Evolutionary conservation across 2,888 invertebrate species (phyloP).

Genomic region (Lamproptera curius): DNA sequence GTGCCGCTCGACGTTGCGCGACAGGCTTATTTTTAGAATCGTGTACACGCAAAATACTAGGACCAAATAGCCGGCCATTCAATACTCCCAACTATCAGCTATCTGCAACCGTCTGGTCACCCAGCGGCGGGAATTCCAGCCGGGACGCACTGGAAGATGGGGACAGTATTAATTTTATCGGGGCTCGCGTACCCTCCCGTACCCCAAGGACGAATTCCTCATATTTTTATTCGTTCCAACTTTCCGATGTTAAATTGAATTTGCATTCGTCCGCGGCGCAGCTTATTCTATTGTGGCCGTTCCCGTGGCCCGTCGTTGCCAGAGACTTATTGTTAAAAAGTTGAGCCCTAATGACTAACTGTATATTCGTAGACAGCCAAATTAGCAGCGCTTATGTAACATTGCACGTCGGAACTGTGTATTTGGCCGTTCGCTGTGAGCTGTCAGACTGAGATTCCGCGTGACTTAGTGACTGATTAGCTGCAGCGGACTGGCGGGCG

Average conservation of each 20-base stretch:
- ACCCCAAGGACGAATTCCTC: slow-evolving; percentile 10
- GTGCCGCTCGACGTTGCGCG: slow-evolving; percentile 64
- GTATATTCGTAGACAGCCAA: neutral
- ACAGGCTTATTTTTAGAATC: slow-evolving; percentile 69
- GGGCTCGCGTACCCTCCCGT: no score
- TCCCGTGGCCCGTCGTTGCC: neutral
- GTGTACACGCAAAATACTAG: slow-evolving; percentile 40
- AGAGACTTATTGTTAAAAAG: neutral
- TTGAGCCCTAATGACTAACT: neutral
- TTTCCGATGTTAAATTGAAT: slow-evolving; percentile 7
- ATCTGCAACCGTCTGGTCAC: slow-evolving; percentile 68
- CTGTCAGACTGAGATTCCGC: slow-evolving; percentile 69
- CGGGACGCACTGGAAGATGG: slow-evolving; percentile 53
- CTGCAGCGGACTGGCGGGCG: slow-evolving; percentile 58
- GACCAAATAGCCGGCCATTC: slow-evolving; percentile 46
- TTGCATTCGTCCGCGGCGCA: neutral
- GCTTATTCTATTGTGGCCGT: neutral
- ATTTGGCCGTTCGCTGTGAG: slow-evolving; percentile 34
- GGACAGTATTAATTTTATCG: slow-evolving; percentile 54
- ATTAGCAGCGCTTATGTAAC: neutral
- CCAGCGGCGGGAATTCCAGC: slow-evolving; percentile 58
- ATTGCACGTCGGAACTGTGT: neutral
- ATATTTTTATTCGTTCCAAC: slow-evolving; percentile 3
- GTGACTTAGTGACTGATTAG: slow-evolving; percentile 76
- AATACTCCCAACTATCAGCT: slow-evolving; percentile 63